phyloP scores from a whole-genome alignment of 2,888 invertebrate species.

The Magallana nippona region DNA sequence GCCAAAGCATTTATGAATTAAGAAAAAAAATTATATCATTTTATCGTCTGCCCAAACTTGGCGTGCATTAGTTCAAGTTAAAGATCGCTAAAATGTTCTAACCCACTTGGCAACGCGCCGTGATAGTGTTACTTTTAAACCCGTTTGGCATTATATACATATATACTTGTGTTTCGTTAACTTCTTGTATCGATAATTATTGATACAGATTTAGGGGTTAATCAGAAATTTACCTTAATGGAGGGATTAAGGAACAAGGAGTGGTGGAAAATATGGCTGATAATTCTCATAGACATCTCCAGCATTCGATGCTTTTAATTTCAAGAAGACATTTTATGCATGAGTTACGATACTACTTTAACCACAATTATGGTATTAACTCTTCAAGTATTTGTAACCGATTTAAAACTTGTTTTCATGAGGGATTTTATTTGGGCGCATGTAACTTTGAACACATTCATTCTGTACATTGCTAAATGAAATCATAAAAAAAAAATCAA shows the following conservation, averaged over 20 bases:
- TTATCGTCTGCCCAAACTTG: neutral
- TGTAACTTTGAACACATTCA: too few species aligned
- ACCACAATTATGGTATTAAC: too few species aligned
- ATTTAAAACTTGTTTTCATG: too few species aligned
- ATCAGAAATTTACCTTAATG: neutral
- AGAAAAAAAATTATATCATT: neutral
- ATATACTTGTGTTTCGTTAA: neutral
- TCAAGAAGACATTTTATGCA: too few species aligned
- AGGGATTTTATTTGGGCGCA: too few species aligned
- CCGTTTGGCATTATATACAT: neutral
- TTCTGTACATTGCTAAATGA: too few species aligned
- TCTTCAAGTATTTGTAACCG: too few species aligned
- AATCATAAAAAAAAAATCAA: too few species aligned
- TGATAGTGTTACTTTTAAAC: conserved; percentile 10
- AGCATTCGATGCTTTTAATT: too few species aligned
- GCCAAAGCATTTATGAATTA: neutral
- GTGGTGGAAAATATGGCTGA: neutral
- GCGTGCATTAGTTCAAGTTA: neutral
- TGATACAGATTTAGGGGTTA: conserved; percentile 2
- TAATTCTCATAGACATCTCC: too few species aligned
- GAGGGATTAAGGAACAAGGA: neutral
- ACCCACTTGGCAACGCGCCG: conserved; percentile 20
- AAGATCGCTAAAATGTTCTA: neutral
- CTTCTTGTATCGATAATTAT: neutral
- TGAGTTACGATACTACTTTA: too few species aligned